phyloP scores from a whole-genome alignment of 2,888 invertebrate species.

The Cenopis cana region DNA sequence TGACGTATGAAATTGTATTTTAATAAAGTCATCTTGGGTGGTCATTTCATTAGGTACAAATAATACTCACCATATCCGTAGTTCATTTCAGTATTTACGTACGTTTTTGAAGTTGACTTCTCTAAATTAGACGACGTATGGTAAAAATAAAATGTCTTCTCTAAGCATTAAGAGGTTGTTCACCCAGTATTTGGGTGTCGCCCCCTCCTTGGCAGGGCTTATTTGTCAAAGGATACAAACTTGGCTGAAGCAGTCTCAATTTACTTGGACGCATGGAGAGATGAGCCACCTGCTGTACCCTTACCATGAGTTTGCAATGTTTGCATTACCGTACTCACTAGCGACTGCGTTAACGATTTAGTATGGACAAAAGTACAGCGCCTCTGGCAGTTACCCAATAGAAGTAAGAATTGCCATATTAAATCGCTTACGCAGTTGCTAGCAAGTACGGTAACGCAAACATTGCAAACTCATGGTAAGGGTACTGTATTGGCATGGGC shows the following conservation, averaged over 20 bases:
- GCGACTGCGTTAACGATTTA: no score
- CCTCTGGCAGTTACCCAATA: no score
- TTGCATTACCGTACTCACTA: no score
- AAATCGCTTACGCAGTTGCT: no score
- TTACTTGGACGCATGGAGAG: slow-evolving; percentile 59
- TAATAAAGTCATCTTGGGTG: slow-evolving; percentile 26
- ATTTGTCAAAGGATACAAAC: slow-evolving; percentile 77
- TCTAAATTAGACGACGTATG: slow-evolving; percentile 53
- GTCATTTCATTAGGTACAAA: slow-evolving; percentile 9
- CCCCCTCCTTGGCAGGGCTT: slow-evolving; percentile 66
- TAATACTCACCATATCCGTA: slow-evolving; percentile 35
- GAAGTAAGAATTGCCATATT: no score
- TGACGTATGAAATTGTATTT: not conserved
- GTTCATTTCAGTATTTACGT: slow-evolving; percentile 33
- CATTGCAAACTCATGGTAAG: no score
- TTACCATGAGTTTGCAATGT: no score
- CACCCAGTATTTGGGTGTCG: slow-evolving; percentile 83
- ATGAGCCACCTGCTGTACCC: slow-evolving; percentile 62
- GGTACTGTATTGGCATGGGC: no score
- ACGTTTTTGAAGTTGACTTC: slow-evolving; percentile 37
- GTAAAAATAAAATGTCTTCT: slow-evolving; percentile 84
- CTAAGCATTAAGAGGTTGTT: slow-evolving; percentile 82
- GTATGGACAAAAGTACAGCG: no score
- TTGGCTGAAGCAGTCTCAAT: slow-evolving; percentile 61
- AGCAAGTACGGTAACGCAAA: no score